Conservation (phyloP, 1,140 invertebrate genomes). For the Euschistus heros region DNA sequence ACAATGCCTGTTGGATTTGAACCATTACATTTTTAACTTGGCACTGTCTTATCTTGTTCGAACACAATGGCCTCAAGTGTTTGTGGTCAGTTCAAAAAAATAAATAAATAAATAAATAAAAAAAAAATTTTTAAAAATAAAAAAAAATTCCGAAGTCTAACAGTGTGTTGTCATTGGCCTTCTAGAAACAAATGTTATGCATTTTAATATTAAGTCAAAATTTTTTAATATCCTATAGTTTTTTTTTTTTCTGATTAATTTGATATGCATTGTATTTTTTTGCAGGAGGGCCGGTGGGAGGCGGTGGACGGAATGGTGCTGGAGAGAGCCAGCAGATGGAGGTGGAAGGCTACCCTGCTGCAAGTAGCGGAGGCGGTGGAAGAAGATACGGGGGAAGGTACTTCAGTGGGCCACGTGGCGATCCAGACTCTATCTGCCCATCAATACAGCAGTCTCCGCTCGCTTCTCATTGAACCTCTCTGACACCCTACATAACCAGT, state of each 20-base stretch:
- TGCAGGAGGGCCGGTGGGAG: not conserved
- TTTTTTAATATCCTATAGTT: not conserved
- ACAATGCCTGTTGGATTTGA: too few species aligned
- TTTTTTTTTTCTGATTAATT: not conserved
- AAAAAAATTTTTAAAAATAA: too few species aligned
- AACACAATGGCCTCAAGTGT: too few species aligned
- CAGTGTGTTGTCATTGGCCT: not conserved
- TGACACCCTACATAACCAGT: not conserved
- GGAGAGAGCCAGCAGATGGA: slow-evolving; percentile 13
- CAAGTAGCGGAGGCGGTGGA: not conserved
- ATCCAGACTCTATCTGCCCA: slow-evolving; percentile 2
- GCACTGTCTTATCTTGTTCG: too few species aligned
- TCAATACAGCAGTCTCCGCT: slow-evolving; percentile 13
- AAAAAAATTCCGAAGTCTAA: too few species aligned
- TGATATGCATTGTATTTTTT: not conserved
- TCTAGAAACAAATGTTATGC: not conserved
- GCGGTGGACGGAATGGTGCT: not conserved
- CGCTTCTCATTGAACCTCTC: slow-evolving; percentile 1
- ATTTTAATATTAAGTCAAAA: not conserved
- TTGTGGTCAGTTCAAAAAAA: too few species aligned
- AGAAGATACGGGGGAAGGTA: not conserved
- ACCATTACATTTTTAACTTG: too few species aligned
- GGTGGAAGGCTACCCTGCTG: not conserved
- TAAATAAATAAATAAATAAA: too few species aligned
- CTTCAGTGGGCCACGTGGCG: not conserved